A percentile compares a stretch with the other conserved stretches of the same genome.
phyloP scores from a whole-genome alignment of 2,113 vertebrate species.

The Oceanites oceanicus region DNA sequence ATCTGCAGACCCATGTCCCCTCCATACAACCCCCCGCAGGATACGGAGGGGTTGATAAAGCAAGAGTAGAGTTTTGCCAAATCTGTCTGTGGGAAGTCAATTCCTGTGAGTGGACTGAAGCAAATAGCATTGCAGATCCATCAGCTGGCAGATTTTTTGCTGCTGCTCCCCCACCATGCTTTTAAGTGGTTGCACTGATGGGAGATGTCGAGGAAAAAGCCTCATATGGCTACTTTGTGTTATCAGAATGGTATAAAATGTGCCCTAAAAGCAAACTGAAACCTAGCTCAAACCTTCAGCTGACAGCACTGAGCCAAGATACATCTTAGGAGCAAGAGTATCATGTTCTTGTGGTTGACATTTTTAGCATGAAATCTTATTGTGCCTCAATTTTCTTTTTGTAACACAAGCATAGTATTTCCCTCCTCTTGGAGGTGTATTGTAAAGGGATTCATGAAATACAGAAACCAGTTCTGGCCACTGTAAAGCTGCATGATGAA shows the following conservation, averaged over 20 bases:
- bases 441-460: neutral
- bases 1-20: fast-evolving
- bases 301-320: neutral
- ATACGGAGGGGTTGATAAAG: neutral
- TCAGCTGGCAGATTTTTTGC: neutral
- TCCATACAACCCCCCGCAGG: fast-evolving
- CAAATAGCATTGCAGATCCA: neutral
- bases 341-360: neutral
- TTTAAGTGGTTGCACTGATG: neutral
- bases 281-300: neutral
- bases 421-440: neutral
- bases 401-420: neutral
- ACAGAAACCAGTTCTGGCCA: neutral
- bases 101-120: neutral
- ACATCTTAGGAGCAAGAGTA: neutral
- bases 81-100: neutral
- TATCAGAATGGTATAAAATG: neutral
- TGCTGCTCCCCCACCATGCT: neutral
- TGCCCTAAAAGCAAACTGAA: neutral
- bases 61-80: neutral
- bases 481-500: neutral
- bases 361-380: neutral
- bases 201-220: neutral
- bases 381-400: neutral
- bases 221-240: neutral